Evolutionary conservation across 2,113 vertebrate genomes (phyloP), one percentile per base, ranked within the genome.

Genomic region (Falcunculus frontatus): DNA sequence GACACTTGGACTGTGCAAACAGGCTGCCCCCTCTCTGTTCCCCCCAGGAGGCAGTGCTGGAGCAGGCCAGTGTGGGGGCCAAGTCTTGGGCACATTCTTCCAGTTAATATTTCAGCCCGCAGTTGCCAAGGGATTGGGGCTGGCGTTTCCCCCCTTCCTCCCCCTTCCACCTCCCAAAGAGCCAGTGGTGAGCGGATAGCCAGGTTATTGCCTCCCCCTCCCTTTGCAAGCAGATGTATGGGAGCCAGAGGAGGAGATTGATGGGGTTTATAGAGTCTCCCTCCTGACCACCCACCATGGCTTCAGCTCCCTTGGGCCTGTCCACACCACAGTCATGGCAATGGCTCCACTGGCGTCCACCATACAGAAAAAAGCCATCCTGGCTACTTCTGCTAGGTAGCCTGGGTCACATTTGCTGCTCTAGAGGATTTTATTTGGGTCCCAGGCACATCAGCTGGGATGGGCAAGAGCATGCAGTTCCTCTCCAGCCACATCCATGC

Each of bases 31-130:
- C 67, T 95, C 95, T 64, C 64, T 77, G 68, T 4, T 4, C 35
- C 73, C 83, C 85, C 74, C 81, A 70, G 84, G 84, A 96, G 88
- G 89, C 85, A 95, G 92, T 42, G 37, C 89, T 67, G 93, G 92
- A 95, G 73, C 92, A 91, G 92, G 92, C 90, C 93, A 87, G 87
- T 3, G 17, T 81, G 82, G 82, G 87, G 94, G 88, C 89, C 75
- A 93, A 92, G 86, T 89, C 97, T 96, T 94, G 90, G 92, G 94
- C 95, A 95, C 96, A 97, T 97, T 97, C 97, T 97, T 98, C 95
- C 95, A 97, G 97, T 97, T 98, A 97, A 98, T 98, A 97, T 98
- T 98, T 97, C 96, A 97, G 96, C 77, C 94, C 5, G 35, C 85
- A 91, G 97, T 98, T 97, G 93, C 98, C 97, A 96, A 98, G 97